These are phyloP conservation scores for Kryptolebias ocellatus DNA, from an alignment of 2,797 vertebrate genomes.

Conservation along the genomic window DNA sequence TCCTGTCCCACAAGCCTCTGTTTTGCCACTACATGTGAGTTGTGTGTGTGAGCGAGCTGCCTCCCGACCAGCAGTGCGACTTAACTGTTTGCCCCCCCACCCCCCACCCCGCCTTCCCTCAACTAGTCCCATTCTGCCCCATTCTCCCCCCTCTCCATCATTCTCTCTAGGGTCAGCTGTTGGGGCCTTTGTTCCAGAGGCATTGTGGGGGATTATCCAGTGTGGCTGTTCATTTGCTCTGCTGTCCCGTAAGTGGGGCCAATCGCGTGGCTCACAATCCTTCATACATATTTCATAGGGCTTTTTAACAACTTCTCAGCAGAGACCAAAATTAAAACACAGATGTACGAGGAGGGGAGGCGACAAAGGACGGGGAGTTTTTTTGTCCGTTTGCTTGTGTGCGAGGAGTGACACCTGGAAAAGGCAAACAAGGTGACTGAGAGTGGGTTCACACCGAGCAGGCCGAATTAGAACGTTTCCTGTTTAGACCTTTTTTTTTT, in stretches of 20 bases:
- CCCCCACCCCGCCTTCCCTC: constrained; percentile 20
- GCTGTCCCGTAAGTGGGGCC: constrained; percentile 95
- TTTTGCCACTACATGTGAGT: constrained; percentile 84
- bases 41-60: constrained; percentile 52
- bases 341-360: constrained; percentile 78
- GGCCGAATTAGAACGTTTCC: neutral
- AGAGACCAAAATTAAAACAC: constrained; percentile 79
- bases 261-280: constrained; percentile 91
- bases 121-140: constrained; percentile 28
- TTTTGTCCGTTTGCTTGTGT: constrained; percentile 4
- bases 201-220: constrained; percentile 99
- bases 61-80: constrained; percentile 92
- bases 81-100: constrained; percentile 87
- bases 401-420: constrained; percentile 35
- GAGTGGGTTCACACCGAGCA: constrained; percentile 5
- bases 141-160: constrained; percentile 15
- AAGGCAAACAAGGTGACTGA: constrained; percentile 52
- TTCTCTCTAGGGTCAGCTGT: constrained; percentile 98
- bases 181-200: constrained; percentile 97
- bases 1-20: constrained; percentile 95
- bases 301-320: constrained; percentile 79
- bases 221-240: constrained; percentile 88
- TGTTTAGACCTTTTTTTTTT: constrained; percentile 3
- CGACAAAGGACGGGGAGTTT: constrained; percentile 51
- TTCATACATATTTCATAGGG: constrained; percentile 83